Evolutionary conservation across 2,797 vertebrate species (phyloP).

Genomic region (Clarias pachynema): DNA sequence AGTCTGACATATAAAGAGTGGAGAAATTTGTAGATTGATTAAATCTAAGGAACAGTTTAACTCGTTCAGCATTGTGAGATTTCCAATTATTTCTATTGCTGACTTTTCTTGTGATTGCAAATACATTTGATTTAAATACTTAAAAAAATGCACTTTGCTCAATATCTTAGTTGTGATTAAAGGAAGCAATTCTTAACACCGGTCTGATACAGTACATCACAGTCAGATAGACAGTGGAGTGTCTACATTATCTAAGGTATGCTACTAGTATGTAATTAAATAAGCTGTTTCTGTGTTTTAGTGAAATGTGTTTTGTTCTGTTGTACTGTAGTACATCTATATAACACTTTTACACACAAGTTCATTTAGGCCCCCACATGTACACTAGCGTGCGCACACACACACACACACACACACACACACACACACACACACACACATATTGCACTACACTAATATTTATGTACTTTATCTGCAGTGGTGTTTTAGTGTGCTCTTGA

Average conservation of each 20-base stretch:
- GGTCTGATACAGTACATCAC: background rate
- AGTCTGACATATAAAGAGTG: background rate
- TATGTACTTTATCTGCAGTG: constrained; percentile 58
- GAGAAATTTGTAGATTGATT: background rate
- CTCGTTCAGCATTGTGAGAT: too few relatives aligned
- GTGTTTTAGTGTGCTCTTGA: constrained; percentile 60
- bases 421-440: constrained; percentile 34
- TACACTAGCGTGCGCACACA: constrained; percentile 11
- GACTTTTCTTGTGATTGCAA: background rate
- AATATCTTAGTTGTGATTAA: background rate
- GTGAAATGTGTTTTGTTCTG: constrained; percentile 8
- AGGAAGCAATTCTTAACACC: background rate
- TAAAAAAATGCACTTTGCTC: background rate
- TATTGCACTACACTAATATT: constrained; percentile 54
- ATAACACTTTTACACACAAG: constrained; percentile 18
- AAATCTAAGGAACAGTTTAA: background rate
- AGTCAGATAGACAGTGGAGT: background rate
- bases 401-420: constrained; percentile 19
- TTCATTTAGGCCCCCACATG: constrained; percentile 24
- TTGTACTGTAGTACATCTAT: background rate
- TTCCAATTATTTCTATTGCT: background rate
- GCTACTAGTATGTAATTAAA: background rate
- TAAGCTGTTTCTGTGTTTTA: background rate
- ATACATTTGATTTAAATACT: background rate
- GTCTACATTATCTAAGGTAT: background rate